Conservation (phyloP, 2,113 vertebrate species). For the Siphamia tubifer region DNA sequence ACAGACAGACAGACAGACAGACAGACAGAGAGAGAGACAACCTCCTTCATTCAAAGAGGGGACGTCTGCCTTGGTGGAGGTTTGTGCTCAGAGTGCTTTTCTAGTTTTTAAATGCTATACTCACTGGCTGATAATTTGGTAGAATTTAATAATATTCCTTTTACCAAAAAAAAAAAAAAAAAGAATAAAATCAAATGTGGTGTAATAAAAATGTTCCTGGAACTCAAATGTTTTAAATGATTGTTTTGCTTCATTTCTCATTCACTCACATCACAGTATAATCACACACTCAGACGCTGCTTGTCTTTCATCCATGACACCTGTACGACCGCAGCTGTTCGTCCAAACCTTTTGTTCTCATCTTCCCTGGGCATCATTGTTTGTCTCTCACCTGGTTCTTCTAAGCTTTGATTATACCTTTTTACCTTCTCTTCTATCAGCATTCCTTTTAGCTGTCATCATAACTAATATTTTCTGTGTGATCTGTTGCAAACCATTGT, state of each 20-base stretch:
- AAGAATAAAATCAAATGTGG: neutral
- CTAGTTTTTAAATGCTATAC: neutral
- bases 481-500: neutral
- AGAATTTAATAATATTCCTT: too few relatives aligned
- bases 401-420: neutral
- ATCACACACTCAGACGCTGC: neutral
- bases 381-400: neutral
- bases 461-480: slow-evolving; percentile 5
- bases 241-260: neutral
- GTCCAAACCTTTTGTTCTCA: slow-evolving; percentile 4
- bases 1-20: too few relatives aligned
- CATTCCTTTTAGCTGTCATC: neutral
- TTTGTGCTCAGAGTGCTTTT: neutral
- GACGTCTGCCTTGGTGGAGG: too few relatives aligned
- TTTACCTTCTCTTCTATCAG: neutral
- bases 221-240: neutral
- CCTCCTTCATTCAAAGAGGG: too few relatives aligned
- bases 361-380: neutral
- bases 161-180: too few relatives aligned
- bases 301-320: neutral
- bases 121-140: neutral
- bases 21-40: too few relatives aligned
- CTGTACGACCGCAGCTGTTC: slow-evolving; percentile 1
- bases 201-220: neutral
- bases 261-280: neutral